Evolutionary conservation across 2,113 vertebrate species (phyloP), one percentile per base, ranked within the genome.

Genomic region (Centropus unirufus): DNA sequence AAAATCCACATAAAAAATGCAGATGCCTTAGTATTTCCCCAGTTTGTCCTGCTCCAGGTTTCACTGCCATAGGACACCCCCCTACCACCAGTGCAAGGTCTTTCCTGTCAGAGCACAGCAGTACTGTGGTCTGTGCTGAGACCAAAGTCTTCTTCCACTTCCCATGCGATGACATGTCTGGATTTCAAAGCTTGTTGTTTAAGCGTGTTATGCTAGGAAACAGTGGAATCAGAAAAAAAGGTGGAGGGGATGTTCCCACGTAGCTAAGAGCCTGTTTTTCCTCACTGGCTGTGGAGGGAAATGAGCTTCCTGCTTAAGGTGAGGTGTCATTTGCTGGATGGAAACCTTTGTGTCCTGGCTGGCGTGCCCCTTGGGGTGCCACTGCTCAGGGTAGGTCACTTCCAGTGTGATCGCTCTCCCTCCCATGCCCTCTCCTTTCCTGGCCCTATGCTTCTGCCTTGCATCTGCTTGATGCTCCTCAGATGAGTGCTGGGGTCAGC

Each of bases 251-350:
- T 85, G 49, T 94, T 90, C 52, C 84, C 73, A 17, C 68, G 62
- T 76, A 77, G 70, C 72, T 91, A 79, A 87, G 42, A 70, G 92
- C 36, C 62, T 85, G 44, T 69, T 96, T 94, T 94, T 94, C 84
- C 93, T 87, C 90, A 32, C 85, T 83, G 70, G 44, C 46, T 90
- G 40, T 55, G 34, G 59, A 93, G 92, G 96, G 79, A 96, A 96
- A 80, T 93, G 85, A 86, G 68, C 64, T 97, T 97, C 88, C 93
- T 94, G 85, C 90, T 51, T 58, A 77, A 92, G 96, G 90, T 90
- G 92, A 94, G 92, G 79, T 94, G 95, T 94, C 94, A 93, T 83
- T 80, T 77, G 84, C 94, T 95, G 95, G 72, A 62, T 83, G 76
- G 92, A 92, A 97, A 89, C 88, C 90, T 94, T 74, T 96, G 89